phyloP scores from a whole-genome alignment of 2,888 invertebrate species.

The Aspidiotus rigidus region DNA sequence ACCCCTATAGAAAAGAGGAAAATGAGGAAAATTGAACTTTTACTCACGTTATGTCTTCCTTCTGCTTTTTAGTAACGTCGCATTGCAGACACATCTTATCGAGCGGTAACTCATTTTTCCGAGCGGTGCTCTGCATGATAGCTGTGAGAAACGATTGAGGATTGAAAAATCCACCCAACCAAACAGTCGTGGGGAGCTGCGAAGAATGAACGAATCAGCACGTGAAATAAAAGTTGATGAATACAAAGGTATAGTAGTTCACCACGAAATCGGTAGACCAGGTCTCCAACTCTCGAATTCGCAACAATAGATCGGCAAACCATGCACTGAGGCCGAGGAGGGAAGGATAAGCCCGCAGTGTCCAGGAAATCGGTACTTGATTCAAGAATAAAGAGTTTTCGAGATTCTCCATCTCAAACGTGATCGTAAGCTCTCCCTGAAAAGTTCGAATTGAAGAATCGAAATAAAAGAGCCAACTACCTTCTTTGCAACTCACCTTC shows the following conservation, averaged over 20 bases:
- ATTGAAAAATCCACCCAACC: conserved; percentile 97
- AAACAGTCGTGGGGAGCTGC: conserved; percentile 81
- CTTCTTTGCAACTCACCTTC: conserved; percentile 51
- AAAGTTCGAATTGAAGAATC: conserved; percentile 37
- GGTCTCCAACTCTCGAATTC: conserved; percentile 79
- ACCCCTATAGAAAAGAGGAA: too few relatives aligned
- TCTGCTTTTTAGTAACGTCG: conserved; percentile 92
- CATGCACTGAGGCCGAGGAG: conserved; percentile 76
- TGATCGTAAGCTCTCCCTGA: conserved; percentile 89
- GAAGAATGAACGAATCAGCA: not conserved
- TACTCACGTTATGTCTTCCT: conserved; percentile 84
- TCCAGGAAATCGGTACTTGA: conserved; percentile 85
- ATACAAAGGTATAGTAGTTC: conserved; percentile 34
- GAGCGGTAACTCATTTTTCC: conserved; percentile 81
- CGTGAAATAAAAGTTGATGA: not conserved
- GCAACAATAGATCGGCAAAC: conserved; percentile 81
- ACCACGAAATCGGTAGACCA: conserved; percentile 94
- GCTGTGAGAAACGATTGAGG: conserved; percentile 93
- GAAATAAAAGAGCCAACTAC: not conserved
- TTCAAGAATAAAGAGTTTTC: conserved; percentile 87
- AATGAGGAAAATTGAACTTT: too few relatives aligned
- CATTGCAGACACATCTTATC: conserved; percentile 96
- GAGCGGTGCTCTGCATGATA: conserved; percentile 94
- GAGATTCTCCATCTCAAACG: conserved; percentile 90
- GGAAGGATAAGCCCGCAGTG: conserved; percentile 82